phyloP scores from a whole-genome alignment of 2,797 vertebrate genomes.

The Anas bernieri region DNA sequence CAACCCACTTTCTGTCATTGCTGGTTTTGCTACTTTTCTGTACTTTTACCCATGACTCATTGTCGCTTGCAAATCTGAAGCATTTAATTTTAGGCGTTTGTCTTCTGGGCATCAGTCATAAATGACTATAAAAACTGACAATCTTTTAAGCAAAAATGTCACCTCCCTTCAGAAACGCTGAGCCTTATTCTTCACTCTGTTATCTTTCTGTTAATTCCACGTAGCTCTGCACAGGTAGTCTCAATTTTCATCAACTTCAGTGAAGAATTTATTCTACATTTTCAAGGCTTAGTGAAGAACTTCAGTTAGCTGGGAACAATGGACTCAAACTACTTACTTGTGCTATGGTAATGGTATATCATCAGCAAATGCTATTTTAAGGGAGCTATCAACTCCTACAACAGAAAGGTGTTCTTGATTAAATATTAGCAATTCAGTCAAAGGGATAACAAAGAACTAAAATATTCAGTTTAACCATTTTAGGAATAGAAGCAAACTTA shows the following conservation, averaged over 20 bases:
- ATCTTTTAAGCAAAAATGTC: conserved; percentile 15
- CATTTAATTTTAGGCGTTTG: conserved; percentile 40
- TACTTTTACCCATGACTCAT: conserved; percentile 25
- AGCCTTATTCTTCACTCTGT: background rate
- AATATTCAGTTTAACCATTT: background rate
- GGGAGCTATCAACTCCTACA: background rate
- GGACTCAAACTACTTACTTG: background rate
- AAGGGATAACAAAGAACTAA: conserved; percentile 8
- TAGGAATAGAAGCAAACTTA: background rate
- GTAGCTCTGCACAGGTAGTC: background rate
- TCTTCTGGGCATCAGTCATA: conserved; percentile 5
- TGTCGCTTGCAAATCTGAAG: conserved; percentile 28
- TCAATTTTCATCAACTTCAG: background rate
- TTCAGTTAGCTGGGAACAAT: background rate
- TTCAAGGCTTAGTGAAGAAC: background rate
- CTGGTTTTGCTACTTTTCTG: conserved; percentile 15
- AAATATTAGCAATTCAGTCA: background rate
- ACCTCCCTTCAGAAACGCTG: background rate
- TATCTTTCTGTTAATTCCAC: background rate
- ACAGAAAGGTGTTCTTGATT: background rate
- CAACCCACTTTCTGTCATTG: conserved; percentile 1
- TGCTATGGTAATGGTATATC: background rate
- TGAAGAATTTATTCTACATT: background rate
- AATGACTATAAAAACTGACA: background rate
- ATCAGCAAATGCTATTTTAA: conserved; percentile 14